Evolutionary conservation across 2,888 invertebrate genomes (phyloP).

Genomic region (Ramazzottius varieornatus): DNA sequence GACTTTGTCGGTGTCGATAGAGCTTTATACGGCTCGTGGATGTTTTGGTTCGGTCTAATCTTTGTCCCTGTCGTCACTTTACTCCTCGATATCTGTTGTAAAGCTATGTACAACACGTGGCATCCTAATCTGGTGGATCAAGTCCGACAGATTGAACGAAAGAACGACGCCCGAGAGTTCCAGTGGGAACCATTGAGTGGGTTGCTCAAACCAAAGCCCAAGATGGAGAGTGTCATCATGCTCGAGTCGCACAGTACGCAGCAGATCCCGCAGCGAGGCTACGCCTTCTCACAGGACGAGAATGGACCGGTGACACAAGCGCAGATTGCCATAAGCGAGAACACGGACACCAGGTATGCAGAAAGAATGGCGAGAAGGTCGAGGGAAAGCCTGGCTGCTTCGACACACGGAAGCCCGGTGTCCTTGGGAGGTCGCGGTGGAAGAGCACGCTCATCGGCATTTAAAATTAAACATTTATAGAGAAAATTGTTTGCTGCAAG

Average conservation of each 20-base stretch:
- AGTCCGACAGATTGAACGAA: background rate
- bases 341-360: background rate
- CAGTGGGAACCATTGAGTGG: background rate
- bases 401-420: background rate
- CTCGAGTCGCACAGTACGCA: background rate
- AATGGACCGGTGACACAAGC: slow-evolving; percentile 38
- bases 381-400: background rate
- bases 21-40: slow-evolving; percentile 57
- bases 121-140: background rate
- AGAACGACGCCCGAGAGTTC: background rate
- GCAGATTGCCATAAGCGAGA: background rate
- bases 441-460: too few species aligned
- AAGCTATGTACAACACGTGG: slow-evolving; percentile 28
- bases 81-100: slow-evolving; percentile 57
- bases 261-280: slow-evolving; percentile 32
- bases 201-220: background rate
- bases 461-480: background rate
- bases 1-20: slow-evolving; percentile 65
- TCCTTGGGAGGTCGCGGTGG: background rate
- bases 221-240: background rate
- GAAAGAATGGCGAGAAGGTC: background rate
- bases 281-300: slow-evolving; percentile 97
- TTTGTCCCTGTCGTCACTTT: slow-evolving; percentile 65
- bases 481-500: background rate
- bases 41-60: slow-evolving; percentile 78